Percentiles rank a stretch among this genome's conserved stretches.
phyloP scores from a whole-genome alignment of 1,140 invertebrate species.

The Augochlora pura region DNA sequence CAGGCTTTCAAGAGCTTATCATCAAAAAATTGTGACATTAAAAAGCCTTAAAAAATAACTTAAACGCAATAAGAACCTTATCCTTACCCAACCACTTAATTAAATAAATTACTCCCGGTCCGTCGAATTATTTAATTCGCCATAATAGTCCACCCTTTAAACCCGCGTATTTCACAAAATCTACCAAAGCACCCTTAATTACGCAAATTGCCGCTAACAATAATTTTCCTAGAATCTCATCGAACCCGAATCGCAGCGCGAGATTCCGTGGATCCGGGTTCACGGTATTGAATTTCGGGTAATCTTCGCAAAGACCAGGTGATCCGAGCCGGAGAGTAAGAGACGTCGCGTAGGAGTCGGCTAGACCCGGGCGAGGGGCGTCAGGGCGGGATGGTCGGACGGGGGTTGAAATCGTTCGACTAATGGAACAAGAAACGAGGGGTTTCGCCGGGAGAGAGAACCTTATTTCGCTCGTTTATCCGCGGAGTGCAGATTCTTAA shows the following conservation, averaged over 20 bases:
- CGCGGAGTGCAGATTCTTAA: conserved; percentile 71
- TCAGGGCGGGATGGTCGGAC: not conserved
- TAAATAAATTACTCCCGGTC: too few species aligned
- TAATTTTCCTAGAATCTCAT: not conserved
- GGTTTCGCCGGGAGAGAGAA: conserved; percentile 59
- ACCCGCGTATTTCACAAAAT: not conserved
- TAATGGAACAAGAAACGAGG: conserved; percentile 61
- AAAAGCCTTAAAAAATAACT: too few species aligned
- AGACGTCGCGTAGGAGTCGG: conserved; percentile 34
- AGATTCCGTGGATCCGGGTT: not conserved
- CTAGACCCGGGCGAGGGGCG: not conserved
- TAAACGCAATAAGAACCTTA: too few species aligned
- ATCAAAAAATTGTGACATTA: too few species aligned
- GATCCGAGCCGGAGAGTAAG: conserved; percentile 54
- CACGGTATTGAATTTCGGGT: conserved; percentile 33
- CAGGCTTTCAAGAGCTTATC: too few species aligned
- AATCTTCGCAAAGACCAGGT: conserved; percentile 47
- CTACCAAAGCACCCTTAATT: too few species aligned
- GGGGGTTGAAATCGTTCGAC: conserved; percentile 62
- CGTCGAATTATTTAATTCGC: too few species aligned
- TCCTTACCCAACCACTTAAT: too few species aligned
- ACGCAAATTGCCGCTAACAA: too few species aligned
- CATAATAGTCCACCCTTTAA: too few species aligned
- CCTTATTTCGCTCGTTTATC: conserved; percentile 69
- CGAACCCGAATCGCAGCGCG: not conserved